phyloP scores from a whole-genome alignment of 2,113 vertebrate species.

The Eublepharis macularius region DNA sequence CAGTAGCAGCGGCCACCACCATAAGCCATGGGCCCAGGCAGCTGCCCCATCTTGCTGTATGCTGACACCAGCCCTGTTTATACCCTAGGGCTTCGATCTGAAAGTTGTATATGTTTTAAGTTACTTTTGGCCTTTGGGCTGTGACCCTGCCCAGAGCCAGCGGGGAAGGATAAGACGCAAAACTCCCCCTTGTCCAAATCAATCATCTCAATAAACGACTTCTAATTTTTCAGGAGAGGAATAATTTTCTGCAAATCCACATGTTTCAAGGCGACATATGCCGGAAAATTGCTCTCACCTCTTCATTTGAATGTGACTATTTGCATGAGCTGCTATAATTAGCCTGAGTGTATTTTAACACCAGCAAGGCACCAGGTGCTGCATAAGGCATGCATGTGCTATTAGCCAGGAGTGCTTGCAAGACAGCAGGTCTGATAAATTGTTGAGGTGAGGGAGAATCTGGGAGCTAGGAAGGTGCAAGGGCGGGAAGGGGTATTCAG shows the following conservation, averaged over 20 bases:
- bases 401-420: neutral
- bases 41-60: too few species aligned
- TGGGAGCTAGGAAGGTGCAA: neutral
- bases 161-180: too few species aligned
- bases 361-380: neutral
- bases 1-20: too few species aligned
- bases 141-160: neutral
- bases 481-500: neutral
- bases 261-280: neutral
- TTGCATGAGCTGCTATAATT: constrained; percentile 8
- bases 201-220: neutral
- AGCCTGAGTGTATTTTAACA: constrained; percentile 2
- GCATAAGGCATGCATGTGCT: neutral
- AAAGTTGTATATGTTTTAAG: neutral
- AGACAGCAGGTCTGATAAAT: neutral
- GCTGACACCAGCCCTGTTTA: neutral
- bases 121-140: neutral
- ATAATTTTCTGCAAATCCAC: neutral
- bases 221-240: neutral
- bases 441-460: neutral
- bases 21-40: too few species aligned
- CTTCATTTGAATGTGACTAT: neutral
- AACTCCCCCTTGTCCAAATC: too few species aligned
- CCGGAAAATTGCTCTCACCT: neutral
- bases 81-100: neutral